These are phyloP conservation scores for Glyptemys insculpta DNA, from an alignment of 2,797 vertebrate genomes.

Conservation along the genomic window DNA sequence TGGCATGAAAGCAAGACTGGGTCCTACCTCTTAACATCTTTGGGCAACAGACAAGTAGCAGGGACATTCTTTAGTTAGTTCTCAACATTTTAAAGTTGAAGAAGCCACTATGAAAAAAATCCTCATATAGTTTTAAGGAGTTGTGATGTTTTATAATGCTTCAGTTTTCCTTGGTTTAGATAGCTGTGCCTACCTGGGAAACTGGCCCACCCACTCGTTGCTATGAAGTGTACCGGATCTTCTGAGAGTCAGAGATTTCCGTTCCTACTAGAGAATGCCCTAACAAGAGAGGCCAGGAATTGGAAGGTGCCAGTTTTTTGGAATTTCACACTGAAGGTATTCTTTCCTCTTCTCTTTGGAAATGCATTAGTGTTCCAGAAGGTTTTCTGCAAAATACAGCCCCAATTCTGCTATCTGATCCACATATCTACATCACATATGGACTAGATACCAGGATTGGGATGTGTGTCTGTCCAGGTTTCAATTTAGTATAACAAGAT, in stretches of 20 bases:
- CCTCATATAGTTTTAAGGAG: neutral
- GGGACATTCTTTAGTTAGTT: neutral
- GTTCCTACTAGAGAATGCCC: constrained; percentile 80
- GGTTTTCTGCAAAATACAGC: neutral
- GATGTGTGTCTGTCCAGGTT: neutral
- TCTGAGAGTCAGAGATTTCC: constrained; percentile 71
- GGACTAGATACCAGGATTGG: neutral
- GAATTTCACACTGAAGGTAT: constrained; percentile 82
- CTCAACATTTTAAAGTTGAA: neutral
- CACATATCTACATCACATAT: rapidly evolving
- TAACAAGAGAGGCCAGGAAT: constrained; percentile 81
- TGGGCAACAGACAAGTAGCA: neutral
- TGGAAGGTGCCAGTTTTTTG: constrained; percentile 86
- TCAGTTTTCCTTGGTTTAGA: constrained; percentile 57
- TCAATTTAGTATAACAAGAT: neutral
- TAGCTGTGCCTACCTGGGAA: constrained; percentile 75
- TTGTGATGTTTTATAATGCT: neutral
- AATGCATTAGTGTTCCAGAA: neutral
- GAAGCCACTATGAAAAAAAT: neutral
- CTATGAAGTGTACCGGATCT: constrained; percentile 82
- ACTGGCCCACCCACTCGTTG: constrained; percentile 68
- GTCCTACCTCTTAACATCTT: neutral
- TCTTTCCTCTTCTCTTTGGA: neutral
- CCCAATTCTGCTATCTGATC: neutral
- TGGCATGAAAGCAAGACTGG: neutral